These are phyloP conservation scores for Saturnia japonica DNA, from an alignment of 2,888 invertebrate species.

Conservation along the genomic window DNA sequence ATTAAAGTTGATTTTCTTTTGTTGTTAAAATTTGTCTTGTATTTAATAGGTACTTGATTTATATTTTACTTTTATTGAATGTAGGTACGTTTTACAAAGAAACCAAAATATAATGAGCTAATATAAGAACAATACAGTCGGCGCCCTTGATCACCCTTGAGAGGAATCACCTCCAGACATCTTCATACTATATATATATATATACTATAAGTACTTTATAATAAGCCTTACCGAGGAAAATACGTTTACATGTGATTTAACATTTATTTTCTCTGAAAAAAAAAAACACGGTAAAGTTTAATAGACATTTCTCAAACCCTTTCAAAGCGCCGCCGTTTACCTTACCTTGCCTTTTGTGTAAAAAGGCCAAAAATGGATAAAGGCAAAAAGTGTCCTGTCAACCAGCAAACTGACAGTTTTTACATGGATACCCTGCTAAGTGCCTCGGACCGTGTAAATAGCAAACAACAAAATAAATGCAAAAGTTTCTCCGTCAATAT, in stretches of 20 bases:
- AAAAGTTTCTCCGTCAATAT: neutral
- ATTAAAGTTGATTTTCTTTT: too few relatives aligned
- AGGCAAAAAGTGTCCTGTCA: conserved; percentile 18
- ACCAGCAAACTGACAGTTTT: conserved; percentile 18
- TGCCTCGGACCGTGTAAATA: neutral
- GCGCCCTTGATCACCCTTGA: too few relatives aligned
- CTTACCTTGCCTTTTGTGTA: conserved; percentile 15
- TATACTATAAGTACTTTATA: too few relatives aligned
- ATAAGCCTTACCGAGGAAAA: neutral
- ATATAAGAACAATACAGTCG: too few relatives aligned
- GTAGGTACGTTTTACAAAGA: too few relatives aligned
- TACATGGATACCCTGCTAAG: conserved; percentile 16
- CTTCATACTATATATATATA: too few relatives aligned
- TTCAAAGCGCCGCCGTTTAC: conserved; percentile 11
- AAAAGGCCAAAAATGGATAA: conserved; percentile 19
- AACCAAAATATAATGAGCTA: too few relatives aligned
- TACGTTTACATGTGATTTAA: neutral
- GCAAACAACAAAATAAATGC: neutral
- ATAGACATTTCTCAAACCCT: conserved; percentile 15
- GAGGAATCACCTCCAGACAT: too few relatives aligned
- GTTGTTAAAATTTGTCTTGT: too few relatives aligned
- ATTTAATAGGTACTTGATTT: too few relatives aligned
- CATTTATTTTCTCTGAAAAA: neutral
- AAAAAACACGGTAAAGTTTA: conserved; percentile 9
- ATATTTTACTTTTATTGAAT: too few relatives aligned